Conservation (phyloP, 1,140 invertebrate genomes). For the Anastatus disparis region DNA sequence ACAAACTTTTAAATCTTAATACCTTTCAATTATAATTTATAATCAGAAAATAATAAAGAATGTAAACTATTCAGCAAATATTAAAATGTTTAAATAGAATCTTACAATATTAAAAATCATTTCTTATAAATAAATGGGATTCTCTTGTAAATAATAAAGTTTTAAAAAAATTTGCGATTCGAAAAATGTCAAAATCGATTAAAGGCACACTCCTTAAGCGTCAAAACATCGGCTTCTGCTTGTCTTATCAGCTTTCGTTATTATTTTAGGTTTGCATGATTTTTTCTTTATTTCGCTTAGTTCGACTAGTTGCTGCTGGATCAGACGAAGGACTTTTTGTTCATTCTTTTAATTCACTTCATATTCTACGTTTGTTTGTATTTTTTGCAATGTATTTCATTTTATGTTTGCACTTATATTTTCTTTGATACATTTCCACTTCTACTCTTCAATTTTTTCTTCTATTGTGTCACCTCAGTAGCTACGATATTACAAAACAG, state of each 20-base stretch:
- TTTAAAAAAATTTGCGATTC: too few relatives aligned
- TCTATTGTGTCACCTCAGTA: too few relatives aligned
- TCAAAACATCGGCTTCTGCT: slow-evolving; percentile 13
- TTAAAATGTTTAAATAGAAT: too few relatives aligned
- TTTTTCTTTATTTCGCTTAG: slow-evolving; percentile 27
- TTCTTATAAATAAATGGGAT: too few relatives aligned
- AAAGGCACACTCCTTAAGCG: slow-evolving; percentile 19
- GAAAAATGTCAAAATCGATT: too few relatives aligned
- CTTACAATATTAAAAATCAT: too few relatives aligned
- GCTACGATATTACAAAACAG: too few relatives aligned
- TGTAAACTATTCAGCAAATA: too few relatives aligned
- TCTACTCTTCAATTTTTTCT: neutral
- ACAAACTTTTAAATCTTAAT: too few relatives aligned
- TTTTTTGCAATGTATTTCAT: slow-evolving; percentile 24
- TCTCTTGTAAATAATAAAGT: too few relatives aligned
- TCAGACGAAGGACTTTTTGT: slow-evolving; percentile 30
- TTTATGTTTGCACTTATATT: slow-evolving; percentile 32
- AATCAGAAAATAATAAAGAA: too few relatives aligned
- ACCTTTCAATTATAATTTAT: too few relatives aligned
- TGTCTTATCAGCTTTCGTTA: slow-evolving; percentile 11
- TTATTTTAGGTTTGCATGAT: slow-evolving; percentile 24
- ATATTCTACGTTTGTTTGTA: slow-evolving; percentile 31
- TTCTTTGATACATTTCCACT: slow-evolving; percentile 18
- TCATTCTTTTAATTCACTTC: neutral
- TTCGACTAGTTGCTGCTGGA: neutral